Evolutionary conservation across 1,140 invertebrate species (phyloP), one percentile per base, ranked within the genome.

Genomic region (Tribolium madens): DNA sequence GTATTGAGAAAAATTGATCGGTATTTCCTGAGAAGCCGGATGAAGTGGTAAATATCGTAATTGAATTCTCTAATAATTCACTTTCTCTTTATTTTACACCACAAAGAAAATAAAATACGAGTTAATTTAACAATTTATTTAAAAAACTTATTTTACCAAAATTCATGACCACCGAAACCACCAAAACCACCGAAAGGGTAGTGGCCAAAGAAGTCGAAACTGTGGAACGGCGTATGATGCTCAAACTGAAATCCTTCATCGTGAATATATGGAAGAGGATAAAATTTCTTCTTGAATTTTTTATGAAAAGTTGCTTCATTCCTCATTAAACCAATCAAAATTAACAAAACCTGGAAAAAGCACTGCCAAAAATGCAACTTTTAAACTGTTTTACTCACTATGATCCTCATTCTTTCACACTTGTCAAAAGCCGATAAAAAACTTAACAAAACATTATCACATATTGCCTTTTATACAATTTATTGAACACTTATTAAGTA

Each of bases 11-110:
- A 53, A 60, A 60, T 60, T 1, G 26, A 36, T 15, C 57, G 26
- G 21, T 33, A 64, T 64, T 64, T 64, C 57, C 57, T 60, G 53
- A 60, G 17, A 60, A 1, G 9, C 12, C 21, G 57, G 57, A 64
- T 64, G 57, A 64, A 64, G 33, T 64, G 57, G 57, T 64, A 64
- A 64, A 64, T 64, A 26, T 60, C 53, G 53, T 9, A 64, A 64
- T 64, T 64, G 26, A 36, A 64, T 33, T 64, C 26, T 26, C 36
- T 64, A 33, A 12, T 33, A 64, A 14, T 64, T 64, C 10, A 12
- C 57, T 64, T 64, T 64, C 57, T 64, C 57, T 64, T 64, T 33
- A 26, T 33, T 64, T 64, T 31, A 64, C 12, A 14, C 26, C 12
- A n/a, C 26, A 26, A 33, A 7, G n/a, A 9, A 64, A 64, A 26